Conservation (phyloP, 1,140 invertebrate species). For the Lasaia peninsularis region DNA sequence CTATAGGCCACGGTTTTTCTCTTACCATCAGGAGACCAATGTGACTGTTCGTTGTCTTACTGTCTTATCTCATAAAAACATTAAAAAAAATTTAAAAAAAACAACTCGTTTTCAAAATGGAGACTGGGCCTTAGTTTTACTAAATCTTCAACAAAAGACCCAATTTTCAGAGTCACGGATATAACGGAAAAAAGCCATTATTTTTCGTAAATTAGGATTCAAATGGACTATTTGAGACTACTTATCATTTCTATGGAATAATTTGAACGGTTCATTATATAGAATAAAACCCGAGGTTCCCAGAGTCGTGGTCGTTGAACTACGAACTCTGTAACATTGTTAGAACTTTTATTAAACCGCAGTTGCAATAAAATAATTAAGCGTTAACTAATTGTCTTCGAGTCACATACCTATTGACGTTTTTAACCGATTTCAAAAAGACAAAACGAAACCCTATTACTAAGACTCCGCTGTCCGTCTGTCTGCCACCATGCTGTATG, state of each 20-base stretch:
- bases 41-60: no score
- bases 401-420: no score
- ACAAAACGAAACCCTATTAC: no score
- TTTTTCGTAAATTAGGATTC: conserved; percentile 5
- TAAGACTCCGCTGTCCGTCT: no score
- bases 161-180: background rate
- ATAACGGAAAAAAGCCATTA: background rate
- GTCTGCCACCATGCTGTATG: no score
- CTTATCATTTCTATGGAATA: conserved; percentile 1
- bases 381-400: no score
- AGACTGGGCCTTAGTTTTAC: background rate
- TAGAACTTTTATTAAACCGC: background rate
- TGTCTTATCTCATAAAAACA: no score
- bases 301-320: conserved; percentile 5
- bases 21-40: no score
- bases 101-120: no score
- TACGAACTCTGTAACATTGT: background rate
- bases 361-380: background rate
- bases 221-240: background rate
- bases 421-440: no score
- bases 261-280: background rate
- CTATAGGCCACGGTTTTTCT: no score
- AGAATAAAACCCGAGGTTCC: background rate
- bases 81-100: no score
- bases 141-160: background rate